Conservation (phyloP, 1,140 invertebrate genomes). For the Lamellibrachia luymesi region DNA sequence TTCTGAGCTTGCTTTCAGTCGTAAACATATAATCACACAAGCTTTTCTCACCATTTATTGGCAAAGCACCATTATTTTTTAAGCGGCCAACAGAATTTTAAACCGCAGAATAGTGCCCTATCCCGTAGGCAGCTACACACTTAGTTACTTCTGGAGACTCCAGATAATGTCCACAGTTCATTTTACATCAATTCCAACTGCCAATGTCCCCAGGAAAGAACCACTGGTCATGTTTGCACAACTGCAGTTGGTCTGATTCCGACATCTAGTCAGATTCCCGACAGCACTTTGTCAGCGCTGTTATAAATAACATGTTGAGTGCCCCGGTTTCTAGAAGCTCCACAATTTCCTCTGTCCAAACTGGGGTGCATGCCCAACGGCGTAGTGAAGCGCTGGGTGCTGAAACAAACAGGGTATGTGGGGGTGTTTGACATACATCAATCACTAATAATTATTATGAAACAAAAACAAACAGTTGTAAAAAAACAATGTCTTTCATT, state of each 20-base stretch:
- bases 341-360: conserved; percentile 17
- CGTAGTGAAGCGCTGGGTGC: conserved; percentile 13
- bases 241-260: neutral
- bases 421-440: neutral
- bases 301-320: neutral
- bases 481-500: no score
- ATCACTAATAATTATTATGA: neutral
- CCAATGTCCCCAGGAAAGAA: neutral
- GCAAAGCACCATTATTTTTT: neutral
- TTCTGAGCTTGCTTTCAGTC: neutral
- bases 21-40: neutral
- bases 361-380: conserved; percentile 13
- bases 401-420: conserved; percentile 14
- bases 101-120: neutral
- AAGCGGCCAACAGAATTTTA: neutral
- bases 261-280: neutral
- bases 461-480: neutral
- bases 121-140: neutral
- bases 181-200: neutral
- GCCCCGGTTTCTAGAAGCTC: neutral
- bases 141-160: neutral
- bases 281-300: neutral
- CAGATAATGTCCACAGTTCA: neutral
- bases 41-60: neutral
- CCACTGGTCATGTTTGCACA: neutral